Evolutionary conservation across 2,797 vertebrate genomes (phyloP), one percentile per base, ranked within the genome.

Genomic region (Cephalopachus bancanus): DNA sequence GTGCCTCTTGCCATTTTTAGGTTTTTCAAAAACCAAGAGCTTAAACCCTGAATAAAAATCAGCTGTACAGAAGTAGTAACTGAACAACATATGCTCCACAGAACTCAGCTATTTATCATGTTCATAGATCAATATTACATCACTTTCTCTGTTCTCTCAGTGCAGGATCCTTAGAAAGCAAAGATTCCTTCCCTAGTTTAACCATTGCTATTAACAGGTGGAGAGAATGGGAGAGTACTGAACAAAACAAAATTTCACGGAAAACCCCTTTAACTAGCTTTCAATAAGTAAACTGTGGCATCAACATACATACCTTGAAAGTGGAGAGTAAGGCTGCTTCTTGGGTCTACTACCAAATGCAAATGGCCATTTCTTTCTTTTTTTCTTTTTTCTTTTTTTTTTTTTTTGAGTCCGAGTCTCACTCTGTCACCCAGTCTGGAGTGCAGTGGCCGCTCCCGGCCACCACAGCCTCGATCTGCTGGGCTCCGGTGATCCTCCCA

Each of bases 1-100:
- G 5, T 19, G 10, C 3, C 16, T 60, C 9, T n/a, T 12, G 3
- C 4, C n/a, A 59, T 26, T 49, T 26, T 24, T 20, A 65, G 49
- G 4, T 12, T 64, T 85, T n/a, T n/a, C 49, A 24, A 55, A 83
- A 57, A 57, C 7, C 59, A 79, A 55, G 37, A 65, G 71, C 5
- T 33, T 20, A n/a, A 86, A 49, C 2, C 1, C 60, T 17, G 10
- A 28, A 44, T 20, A 11, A 67, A 53, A 28, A 1, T 59, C 24
- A 14, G 8, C 12, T 55, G 62, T 20, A 72, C 14, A 67, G 26
- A 7, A 24, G 0, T 19, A 19, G 4, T 53, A 28, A 19, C 30
- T 49, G 44, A 81, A 16, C 0, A 30, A 7, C 5, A 7, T 0
- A 1, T 20, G 8, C 5, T 33, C n/a, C 10, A 1, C 14, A 16